Evolutionary conservation across 2,113 vertebrate species (phyloP), one percentile per base, ranked within the genome.

Genomic region (Spheniscus mendiculus): DNA sequence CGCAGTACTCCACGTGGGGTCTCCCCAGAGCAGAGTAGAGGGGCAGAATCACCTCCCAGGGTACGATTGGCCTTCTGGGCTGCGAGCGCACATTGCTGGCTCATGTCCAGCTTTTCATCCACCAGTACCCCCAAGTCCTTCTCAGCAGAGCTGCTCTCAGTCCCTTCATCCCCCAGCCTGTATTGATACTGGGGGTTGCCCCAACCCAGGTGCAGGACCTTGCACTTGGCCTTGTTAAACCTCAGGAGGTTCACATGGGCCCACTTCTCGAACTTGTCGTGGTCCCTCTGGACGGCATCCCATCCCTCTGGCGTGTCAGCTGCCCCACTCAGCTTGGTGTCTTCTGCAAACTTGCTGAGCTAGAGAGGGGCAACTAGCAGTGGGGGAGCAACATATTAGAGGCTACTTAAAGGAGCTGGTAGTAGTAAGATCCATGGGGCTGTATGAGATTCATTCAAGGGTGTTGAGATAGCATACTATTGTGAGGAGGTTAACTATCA

Each of bases 231-330:
- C 50, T 30, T 45, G 42, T 42, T 14, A 3, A 42, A 42, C 12
- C 42, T 42, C 42, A 19, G 9, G 50, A 55, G 20, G 32, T 45
- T 55, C 34, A 45, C 40, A 30, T 3, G 7, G 10, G 12, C 10
- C 12, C 27, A 72, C 4, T 76, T 71, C 20, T 74, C 0, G 0
- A 65, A 27, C 1, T 61, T 53, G 20, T 55, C 29, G 27, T 22
- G 20, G 12, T 55, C 7, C 17, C 7, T n/a, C 32, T 25, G n/a
- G 18, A 83, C 29, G 44, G 3, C 45, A 42, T 30, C 34, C 34
- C 6, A 3, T 70, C n/a, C 42, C 44, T 52, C 40, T 45, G 36
- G 6, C 2, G 0, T 36, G 40, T 36, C 63, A 66, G 0, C 32
- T 3, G 4, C 11, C 36, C 32, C 40, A 23, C 25, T 40, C 12